Evolutionary conservation across 2,113 vertebrate genomes (phyloP), one percentile per base, ranked within the genome.

Genomic region (Petrocephalus microphthalmus): DNA sequence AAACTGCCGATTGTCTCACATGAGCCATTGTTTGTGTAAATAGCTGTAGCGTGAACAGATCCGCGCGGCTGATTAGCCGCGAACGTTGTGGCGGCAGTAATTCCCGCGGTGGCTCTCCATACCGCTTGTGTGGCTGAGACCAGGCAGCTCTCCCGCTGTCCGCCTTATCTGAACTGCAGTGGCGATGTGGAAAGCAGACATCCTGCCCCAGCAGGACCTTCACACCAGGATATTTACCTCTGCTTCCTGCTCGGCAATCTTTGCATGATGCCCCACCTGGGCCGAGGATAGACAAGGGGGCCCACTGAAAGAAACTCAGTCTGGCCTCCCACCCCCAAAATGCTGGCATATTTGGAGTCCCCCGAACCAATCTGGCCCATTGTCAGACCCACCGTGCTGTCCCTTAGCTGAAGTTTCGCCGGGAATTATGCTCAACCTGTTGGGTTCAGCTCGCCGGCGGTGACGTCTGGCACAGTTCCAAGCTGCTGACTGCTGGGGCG

Each of bases 1-100:
- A 84, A 90, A 91, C 91, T 90, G 92, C 90, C 91, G 93, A 33
- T 94, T 93, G 94, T 93, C 94, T 94, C 93, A 94, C 94, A 93
- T 93, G 93, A 94, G 94, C 94, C 94, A 91, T 94, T 94, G 94
- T 94, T 94, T 93, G 94, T 93, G 93, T 92, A 94, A 94, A 89
- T 90, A 93, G 92, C 92, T 94, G 89, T 93, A 92, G 91, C 92
- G 92, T 93, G 93, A 94, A 93, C 94, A 94, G 93, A 93, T 93
- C 91, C 90, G 89, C 90, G 45, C 60, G n/a, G n/a, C 25, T 29
- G 60, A 67, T 67, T 67, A n/a, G n/a, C 25, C 10, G 3, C 60
- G 11, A 67, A 29, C 11, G 60, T 29, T n/a, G n/a, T 10, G 25
- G 60, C n/a, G n/a, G 60, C 60, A 10, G 60, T 67, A 67, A 67